Percentiles rank a stretch among this genome's conserved stretches.
Evolutionary conservation across 2,113 vertebrate genomes (phyloP).

Genomic region (Oreochromis niloticus): DNA sequence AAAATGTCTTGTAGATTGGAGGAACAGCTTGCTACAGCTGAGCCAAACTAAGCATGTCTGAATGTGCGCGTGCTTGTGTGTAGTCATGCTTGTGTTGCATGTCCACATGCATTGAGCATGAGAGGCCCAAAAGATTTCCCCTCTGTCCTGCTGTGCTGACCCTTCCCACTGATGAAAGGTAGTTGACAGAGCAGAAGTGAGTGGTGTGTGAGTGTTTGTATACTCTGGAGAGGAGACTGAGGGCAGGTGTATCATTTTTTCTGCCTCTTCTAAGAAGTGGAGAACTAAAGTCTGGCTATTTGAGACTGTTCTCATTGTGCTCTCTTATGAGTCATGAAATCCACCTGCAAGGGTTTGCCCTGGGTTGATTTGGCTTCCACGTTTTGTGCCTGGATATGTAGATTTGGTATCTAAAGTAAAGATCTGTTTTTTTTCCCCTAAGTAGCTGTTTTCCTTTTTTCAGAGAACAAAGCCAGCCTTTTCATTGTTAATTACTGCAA

Average conservation of each 20-base stretch:
- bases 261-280: not conserved
- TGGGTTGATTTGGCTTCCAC: not conserved
- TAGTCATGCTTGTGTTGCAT: not conserved
- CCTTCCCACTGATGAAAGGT: slow-evolving; percentile 13
- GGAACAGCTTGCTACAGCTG: not conserved
- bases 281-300: not conserved
- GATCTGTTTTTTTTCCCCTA: not conserved
- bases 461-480: not conserved
- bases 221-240: not conserved
- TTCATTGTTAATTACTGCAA: slow-evolving; percentile 3
- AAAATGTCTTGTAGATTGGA: not conserved
- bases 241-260: slow-evolving; percentile 8
- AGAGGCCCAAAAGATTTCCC: not conserved
- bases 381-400: not conserved
- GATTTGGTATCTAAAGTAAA: not conserved
- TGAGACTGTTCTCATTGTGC: not conserved
- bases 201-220: slow-evolving; percentile 21
- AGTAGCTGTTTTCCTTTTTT: not conserved
- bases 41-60: not conserved
- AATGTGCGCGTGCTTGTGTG: not conserved
- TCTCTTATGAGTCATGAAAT: slow-evolving; percentile 1
- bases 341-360: slow-evolving; percentile 1
- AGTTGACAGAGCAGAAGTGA: not conserved
- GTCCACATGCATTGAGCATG: not conserved
- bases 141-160: not conserved